Base-by-base conservation (phyloP, 1,140 invertebrate genomes). In the Drosophila busckii region DNA sequence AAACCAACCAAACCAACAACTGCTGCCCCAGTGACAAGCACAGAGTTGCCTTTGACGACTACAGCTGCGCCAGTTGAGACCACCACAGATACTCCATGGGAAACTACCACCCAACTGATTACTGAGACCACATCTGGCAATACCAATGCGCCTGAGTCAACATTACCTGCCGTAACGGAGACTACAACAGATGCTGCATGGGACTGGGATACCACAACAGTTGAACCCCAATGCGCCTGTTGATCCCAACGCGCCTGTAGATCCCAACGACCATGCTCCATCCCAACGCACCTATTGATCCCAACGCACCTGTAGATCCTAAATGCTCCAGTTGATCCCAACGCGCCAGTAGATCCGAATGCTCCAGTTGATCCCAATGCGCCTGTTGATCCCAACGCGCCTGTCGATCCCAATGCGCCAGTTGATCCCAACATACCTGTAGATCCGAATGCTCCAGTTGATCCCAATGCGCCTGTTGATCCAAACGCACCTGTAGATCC, bases 1-100 rank as follows among this genome's bases (percentile, higher is more conserved):
- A 37, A 19, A 1, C 29, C 66, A 3, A 26, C 41, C 12, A 44
- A 37, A 2, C 29, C n/a, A 6, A 32, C 67, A n/a, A 63, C 55
- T 0, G 20, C 31, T 2, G 26, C 35, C 6, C 34, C 46, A 0
- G 12, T 2, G 2, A 42, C 64, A n/a, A n/a, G n/a, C 0, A 46
- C 53, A 25, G 13, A 4, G 17, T 40, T 31, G 10, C 41, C 62
- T 9, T 22, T 15, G 56, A 58, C n/a, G 26, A 54, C 49, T 2
- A 61, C 58, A 1, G 20, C 23, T n/a, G 34, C 13, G 0, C 44
- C 54, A 3, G 38, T 19, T 4, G 53, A 58, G 3, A 13, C 23
- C n/a, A 35, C 50, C 8, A 65, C 48, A 3, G 20, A 15, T 9
- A 26, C 15, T 5, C 26, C 60, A 13, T 22, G 23, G 17, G 46